Evolutionary conservation across 2,888 invertebrate species (phyloP), one percentile per base, ranked within the genome.

Genomic region (Colletes collaris): DNA sequence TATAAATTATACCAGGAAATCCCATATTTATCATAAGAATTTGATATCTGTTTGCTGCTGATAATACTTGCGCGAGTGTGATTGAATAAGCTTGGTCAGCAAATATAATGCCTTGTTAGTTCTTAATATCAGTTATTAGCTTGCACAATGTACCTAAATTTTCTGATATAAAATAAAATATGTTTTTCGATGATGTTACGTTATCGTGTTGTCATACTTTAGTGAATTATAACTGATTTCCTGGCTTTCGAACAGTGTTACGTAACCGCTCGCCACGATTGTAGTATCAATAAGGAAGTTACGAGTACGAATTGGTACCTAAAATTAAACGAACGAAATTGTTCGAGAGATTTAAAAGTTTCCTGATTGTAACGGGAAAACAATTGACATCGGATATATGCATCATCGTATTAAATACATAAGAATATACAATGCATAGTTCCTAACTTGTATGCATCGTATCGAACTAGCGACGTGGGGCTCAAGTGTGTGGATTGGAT

Each of bases 401-500:
- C 35, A 49, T 65, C 56, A 64, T 53, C 10, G 27, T 40, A 16
- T 58, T 27, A 27, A 65, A 64, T 59, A 40, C n/a, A 16, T 44
- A 56, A 16, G 19, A 50, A 59, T 52, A 72, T 27, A 37, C 19
- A 35, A 67, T 27, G n/a, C 13, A 49, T 52, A 50, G n/a, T 69
- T 71, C 62, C 49, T 62, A 68, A 37, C 64, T 64, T 59, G 35
- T 70, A 52, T 5, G 44, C 46, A 44, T 60, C 49, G 56, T 40
- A 69, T 64, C 67, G 44, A 63, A 76, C 69, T 60, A 60, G 46
- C 16, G n/a, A 60, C 60, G 59, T 62, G 68, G 35, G 67, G 65
- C 75, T 81, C 59, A 53, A 84, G 52, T 77, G 68, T 59, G 53
- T 59, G 65, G 83, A 86, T 87, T 86, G 76, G 76, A 87, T 87